Evolutionary conservation across 37 sponge, comb jelly and placozoan species (phyloP).

Genomic region (Cladorhizidae sp.): DNA sequence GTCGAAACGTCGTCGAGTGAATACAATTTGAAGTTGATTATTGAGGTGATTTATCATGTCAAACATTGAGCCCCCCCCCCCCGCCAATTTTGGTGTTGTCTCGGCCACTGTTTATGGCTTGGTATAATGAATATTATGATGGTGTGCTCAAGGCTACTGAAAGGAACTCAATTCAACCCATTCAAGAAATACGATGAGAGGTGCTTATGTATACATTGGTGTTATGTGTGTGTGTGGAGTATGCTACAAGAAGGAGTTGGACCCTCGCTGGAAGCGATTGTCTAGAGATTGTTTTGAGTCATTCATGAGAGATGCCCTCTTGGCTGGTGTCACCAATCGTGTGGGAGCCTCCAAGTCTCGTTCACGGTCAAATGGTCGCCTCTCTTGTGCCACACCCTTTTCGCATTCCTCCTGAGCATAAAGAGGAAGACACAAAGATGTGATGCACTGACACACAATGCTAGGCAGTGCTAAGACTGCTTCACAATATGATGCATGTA

Average conservation of each 20-base stretch:
- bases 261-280: slow-evolving; percentile 65
- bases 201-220: background rate
- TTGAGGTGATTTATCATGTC: no score
- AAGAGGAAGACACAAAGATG: background rate
- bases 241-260: slow-evolving; percentile 28
- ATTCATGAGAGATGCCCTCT: slow-evolving; percentile 55
- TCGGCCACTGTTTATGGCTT: background rate
- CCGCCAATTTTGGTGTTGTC: no score
- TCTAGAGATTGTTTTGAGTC: slow-evolving; percentile 51
- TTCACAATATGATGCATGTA: no score
- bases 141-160: background rate
- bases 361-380: slow-evolving; percentile 74
- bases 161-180: background rate
- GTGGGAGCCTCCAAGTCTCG: slow-evolving; percentile 54
- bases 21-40: no score
- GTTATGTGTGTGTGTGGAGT: background rate
- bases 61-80: no score
- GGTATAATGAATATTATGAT: background rate
- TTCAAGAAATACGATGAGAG: background rate
- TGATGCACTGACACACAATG: background rate
- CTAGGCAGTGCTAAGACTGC: no score
- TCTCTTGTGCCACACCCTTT: slow-evolving; percentile 34
- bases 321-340: slow-evolving; percentile 43
- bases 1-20: no score
- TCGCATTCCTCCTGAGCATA: slow-evolving; percentile 15